Percentiles rank a stretch among this genome's conserved stretches.
Evolutionary conservation across 2,888 invertebrate species (phyloP).

Genomic region (Polyommatus icarus): DNA sequence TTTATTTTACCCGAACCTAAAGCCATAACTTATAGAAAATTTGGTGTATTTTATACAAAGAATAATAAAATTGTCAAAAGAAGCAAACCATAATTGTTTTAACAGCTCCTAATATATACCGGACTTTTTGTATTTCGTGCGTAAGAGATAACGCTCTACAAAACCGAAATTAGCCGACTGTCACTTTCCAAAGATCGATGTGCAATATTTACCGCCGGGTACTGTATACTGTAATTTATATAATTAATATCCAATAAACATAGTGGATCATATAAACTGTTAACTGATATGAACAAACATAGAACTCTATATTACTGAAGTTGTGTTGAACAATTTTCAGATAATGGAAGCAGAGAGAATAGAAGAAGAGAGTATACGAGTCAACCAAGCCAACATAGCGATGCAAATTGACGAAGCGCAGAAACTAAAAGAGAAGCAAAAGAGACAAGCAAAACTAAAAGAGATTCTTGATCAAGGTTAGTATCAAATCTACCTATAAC

Average conservation of each 20-base stretch:
- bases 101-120: no score
- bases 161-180: no score
- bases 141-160: no score
- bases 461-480: constrained; percentile 79
- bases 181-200: no score
- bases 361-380: constrained; percentile 84
- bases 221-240: no score
- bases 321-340: constrained; percentile 44
- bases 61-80: no score
- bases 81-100: no score
- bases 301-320: neutral
- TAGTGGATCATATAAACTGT: neutral
- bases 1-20: no score
- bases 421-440: constrained; percentile 77
- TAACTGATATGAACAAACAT: neutral
- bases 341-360: constrained; percentile 83
- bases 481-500: neutral
- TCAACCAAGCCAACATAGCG: constrained; percentile 82
- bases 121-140: no score
- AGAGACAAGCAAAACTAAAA: constrained; percentile 76
- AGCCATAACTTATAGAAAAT: no score
- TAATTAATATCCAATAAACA: neutral
- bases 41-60: no score
- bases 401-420: constrained; percentile 83
- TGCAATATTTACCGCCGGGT: no score